phyloP scores from a whole-genome alignment of 2,797 vertebrate species.

The Lagocephalus sceleratus region DNA sequence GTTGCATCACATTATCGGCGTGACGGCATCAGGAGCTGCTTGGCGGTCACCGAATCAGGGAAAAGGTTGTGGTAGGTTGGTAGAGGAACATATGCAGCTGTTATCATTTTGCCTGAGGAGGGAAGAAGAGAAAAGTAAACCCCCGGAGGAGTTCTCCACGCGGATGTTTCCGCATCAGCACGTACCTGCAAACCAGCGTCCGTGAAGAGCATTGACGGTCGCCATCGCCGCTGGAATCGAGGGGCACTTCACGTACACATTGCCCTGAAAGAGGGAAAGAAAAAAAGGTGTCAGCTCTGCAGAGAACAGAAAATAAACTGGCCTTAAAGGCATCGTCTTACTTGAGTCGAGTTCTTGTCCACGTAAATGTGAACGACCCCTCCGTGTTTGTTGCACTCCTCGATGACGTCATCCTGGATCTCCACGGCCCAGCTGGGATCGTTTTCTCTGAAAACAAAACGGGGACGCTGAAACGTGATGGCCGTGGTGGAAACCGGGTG shows the following conservation, averaged over 20 bases:
- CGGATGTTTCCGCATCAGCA: not conserved
- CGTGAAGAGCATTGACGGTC: conserved; percentile 92
- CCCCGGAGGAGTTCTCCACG: rapidly evolving
- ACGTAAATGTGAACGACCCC: conserved; percentile 98
- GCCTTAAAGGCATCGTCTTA: conserved; percentile 53
- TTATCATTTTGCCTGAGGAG: conserved; percentile 94
- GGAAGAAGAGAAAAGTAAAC: not conserved
- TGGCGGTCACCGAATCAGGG: conserved; percentile 95
- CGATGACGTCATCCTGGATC: conserved; percentile 97
- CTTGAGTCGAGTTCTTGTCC: conserved; percentile 97
- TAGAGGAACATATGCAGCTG: conserved; percentile 94
- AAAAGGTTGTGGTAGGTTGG: conserved; percentile 98
- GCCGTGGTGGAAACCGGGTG: not conserved
- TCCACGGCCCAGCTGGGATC: conserved; percentile 88
- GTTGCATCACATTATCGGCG: conserved; percentile 85
- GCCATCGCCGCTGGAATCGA: conserved; percentile 94
- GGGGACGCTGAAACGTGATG: too few species aligned
- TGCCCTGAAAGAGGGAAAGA: conserved; percentile 72
- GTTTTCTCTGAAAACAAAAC: conserved; percentile 66
- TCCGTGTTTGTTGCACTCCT: conserved; percentile 98
- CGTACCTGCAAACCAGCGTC: conserved; percentile 98
- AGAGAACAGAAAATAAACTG: not conserved
- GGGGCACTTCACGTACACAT: conserved; percentile 98
- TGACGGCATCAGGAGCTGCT: conserved; percentile 90
- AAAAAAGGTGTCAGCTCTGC: not conserved